Conservation (phyloP, 2,113 vertebrate genomes). For the Nothoprocta pentlandii region DNA sequence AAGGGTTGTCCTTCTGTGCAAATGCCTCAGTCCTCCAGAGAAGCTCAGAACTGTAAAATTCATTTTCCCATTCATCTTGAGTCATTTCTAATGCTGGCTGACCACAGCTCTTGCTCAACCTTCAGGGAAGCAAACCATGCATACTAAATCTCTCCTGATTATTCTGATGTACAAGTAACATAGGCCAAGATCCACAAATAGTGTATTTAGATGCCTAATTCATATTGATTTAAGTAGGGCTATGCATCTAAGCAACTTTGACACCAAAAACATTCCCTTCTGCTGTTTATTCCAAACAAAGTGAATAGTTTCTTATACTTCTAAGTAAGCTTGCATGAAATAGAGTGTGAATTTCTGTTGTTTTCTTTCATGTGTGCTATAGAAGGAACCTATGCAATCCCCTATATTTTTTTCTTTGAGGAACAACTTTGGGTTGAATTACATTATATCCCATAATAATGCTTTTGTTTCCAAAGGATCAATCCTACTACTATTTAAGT, state of each 20-base stretch:
- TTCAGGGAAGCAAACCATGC: conserved; percentile 26
- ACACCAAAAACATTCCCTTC: conserved; percentile 5
- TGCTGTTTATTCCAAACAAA: not conserved
- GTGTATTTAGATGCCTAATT: conserved; percentile 47
- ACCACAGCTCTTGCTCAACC: conserved; percentile 24
- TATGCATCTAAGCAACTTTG: conserved; percentile 45
- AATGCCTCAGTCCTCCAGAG: not conserved
- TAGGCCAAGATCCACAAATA: conserved; percentile 15
- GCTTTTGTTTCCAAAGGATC: not conserved
- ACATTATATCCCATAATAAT: not conserved
- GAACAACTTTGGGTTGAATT: not conserved
- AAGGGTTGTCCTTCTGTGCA: conserved; percentile 33
- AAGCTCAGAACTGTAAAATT: conserved; percentile 33
- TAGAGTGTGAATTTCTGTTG: not conserved
- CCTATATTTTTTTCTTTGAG: not conserved
- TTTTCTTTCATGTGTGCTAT: not conserved
- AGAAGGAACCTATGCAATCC: not conserved
- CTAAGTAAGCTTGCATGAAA: not conserved
- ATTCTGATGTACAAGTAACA: conserved; percentile 27
- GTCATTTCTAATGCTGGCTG: conserved; percentile 15
- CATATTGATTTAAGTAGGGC: conserved; percentile 62
- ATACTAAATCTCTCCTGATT: conserved; percentile 45
- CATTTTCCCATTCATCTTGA: not conserved
- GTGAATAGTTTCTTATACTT: not conserved
- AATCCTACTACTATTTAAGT: not conserved